Evolutionary conservation across 2,888 invertebrate species (phyloP), one percentile per base, ranked within the genome.

Genomic region (Vandiemenella viatica): DNA sequence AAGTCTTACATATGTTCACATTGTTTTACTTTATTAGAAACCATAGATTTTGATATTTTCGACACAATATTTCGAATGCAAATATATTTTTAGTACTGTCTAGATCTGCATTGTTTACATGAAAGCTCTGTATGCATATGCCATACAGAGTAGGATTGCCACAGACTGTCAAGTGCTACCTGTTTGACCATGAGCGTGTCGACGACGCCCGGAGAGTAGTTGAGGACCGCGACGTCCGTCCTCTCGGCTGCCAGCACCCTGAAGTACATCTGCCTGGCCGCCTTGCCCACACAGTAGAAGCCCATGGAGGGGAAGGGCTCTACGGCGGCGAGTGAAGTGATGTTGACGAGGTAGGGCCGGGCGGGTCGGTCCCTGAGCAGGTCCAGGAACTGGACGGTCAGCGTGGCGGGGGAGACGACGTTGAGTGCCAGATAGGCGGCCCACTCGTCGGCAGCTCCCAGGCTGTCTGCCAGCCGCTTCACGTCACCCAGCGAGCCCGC

Each of bases 141-240:
- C n/a, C n/a, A n/a, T n/a, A n/a, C n/a, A n/a, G n/a, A n/a, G n/a
- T n/a, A n/a, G n/a, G n/a, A n/a, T n/a, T n/a, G n/a, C n/a, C n/a
- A n/a, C n/a, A n/a, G n/a, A n/a, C n/a, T n/a, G n/a, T 76, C 71
- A 1, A 70, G 68, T 38, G 80, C 69, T 4, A 87, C 72, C 55
- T 72, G 70, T 43, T 77, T 68, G 46, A 85, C 77, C 93, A 96
- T 95, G 47, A 86, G 82, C 0, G 95, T 96, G 57, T 88, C 79
- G 2, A 95, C 84, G 0, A 92, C 90, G 13, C 95, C 95, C 0
- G 96, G 95, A 1, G 90, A 82, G 67, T 93, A 96, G 65, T 83
- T 93, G 41, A 96, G 65, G 10, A 93, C 83, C 53, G 78, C 69
- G 1, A 84, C 64, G 32, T 77, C 66, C 10, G 77, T 76, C 59